Base-by-base conservation (phyloP, 2,888 invertebrate genomes). In the Cyrtodaria siliqua region DNA sequence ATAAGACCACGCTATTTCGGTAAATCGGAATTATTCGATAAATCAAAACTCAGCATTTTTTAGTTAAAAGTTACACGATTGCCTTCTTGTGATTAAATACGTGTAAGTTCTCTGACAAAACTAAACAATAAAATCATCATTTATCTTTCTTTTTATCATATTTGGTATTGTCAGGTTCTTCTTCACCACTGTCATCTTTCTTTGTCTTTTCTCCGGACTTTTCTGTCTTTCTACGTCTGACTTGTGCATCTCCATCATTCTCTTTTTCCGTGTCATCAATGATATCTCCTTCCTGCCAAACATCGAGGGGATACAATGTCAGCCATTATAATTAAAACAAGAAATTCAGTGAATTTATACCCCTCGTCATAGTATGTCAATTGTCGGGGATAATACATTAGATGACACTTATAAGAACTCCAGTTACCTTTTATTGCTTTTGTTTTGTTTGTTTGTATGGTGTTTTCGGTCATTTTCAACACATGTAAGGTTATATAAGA, bases 191-290 rank as follows among this genome's bases (percentile, higher is more conserved):
- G 27, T 3, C 14, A 40, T 53, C 49, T 62, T 8, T 23, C 14
- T 8, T 3, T 47, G 9, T 49, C 16, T 49, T 33, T 20, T 18
- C 38, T 23, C 6, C n/a, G 2, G 26, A 8, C 16, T 27, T 27
- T 20, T 49, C 50, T 18, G 27, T 38, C 42, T 72, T 69, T 44
- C 79, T 55, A 20, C 60, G 55, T 29, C 79, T 26, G 0, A 79
- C 79, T 20, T 49, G 42, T 6, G 56, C 49, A 50, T 71, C 75
- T 14, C 50, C 57, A 40, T 59, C 57, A 38, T 69, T 73, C 16
- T 77, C 76, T 12, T 47, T 60, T 2, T 53, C 47, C 23, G 77
- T 73, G 66, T 82, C 80, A 63, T 84, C 84, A 57, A 82, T 76
- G 16, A 84, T 66, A 64, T 84, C 84, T 2, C 77, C 82, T 33